Base-by-base conservation (phyloP, 2,888 invertebrate genomes). In the Chloroclystis v-ata region DNA sequence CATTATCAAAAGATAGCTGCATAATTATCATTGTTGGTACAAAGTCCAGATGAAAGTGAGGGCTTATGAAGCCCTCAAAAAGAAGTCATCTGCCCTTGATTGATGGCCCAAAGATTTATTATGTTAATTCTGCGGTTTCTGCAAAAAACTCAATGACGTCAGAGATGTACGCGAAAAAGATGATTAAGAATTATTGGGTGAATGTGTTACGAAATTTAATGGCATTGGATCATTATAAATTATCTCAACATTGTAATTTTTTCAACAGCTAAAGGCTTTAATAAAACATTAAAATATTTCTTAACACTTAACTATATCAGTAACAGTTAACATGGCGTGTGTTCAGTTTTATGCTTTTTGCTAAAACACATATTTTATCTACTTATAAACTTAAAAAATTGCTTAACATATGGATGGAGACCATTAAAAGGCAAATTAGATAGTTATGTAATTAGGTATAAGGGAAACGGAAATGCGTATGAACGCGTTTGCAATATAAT, bases 71-170 rank as follows among this genome's bases (percentile, higher is more conserved):
- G 72, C 78, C 78, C 67, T 82, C 80, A 72, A 72, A 79, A 77
- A 77, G 78, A 78, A 81, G 74, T 78, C 80, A 76, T 75, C 77
- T 67, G 42, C 59, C 35, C 60, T 71, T 85, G 85, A 85, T 85
- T 85, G 85, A 86, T 86, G 81, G 72, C 61, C 47, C 61, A 57
- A 72, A 82, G 86, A 84, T 85, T 86, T 83, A 83, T 77, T 85
- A 85, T 86, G 86, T 74, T 86, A 85, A 84, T 85, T 79, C 83
- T 46, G 60, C 54, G 60, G 64, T 65, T 65, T 61, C 54, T 49
- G 48, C 49, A 58, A 55, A 65, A 68, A 68, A 65, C 37, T 47
- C 65, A 65, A 64, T 65, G 61, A 64, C 63, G 46, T 47, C 41
- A 38, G 41, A 52, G 38, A 50, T 44, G 49, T 45, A 50, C 40